phyloP scores from a whole-genome alignment of 2,113 vertebrate species.

The Scalopus aquaticus region DNA sequence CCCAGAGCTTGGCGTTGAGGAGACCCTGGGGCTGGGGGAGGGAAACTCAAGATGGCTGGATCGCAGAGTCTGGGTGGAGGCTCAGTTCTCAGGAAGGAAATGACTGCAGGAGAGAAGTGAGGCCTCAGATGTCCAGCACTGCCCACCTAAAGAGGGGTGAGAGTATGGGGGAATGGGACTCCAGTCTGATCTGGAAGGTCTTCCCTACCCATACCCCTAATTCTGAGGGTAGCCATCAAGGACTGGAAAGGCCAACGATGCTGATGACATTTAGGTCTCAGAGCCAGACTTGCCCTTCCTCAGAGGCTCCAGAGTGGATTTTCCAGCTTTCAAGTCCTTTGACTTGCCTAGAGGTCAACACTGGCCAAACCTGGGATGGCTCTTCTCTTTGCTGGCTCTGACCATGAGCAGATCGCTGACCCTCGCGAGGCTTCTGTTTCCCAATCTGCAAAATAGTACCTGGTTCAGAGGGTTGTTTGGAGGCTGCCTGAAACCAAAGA shows the following conservation, averaged over 20 bases:
- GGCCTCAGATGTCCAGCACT: neutral
- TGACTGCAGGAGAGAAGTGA: neutral
- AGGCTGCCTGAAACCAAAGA: neutral
- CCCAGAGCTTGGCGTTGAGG: constrained; percentile 61
- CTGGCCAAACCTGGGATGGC: neutral
- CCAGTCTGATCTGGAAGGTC: neutral
- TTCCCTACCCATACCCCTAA: neutral
- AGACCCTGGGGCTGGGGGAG: neutral
- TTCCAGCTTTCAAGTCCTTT: neutral
- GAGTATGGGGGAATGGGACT: no score
- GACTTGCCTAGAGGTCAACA: no score
- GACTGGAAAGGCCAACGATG: neutral
- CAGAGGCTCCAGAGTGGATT: neutral
- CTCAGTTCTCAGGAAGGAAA: neutral
- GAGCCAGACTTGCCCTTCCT: neutral
- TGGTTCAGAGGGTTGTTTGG: neutral
- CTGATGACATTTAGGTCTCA: neutral
- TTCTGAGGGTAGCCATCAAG: neutral
- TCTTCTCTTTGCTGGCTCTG: neutral
- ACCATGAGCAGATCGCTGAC: neutral
- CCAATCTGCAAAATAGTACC: neutral
- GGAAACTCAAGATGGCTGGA: neutral
- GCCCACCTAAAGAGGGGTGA: neutral
- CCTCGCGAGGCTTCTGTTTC: neutral
- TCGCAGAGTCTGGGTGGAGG: neutral